phyloP scores from a whole-genome alignment of 2,888 invertebrate genomes.

The Vanessa cardui region DNA sequence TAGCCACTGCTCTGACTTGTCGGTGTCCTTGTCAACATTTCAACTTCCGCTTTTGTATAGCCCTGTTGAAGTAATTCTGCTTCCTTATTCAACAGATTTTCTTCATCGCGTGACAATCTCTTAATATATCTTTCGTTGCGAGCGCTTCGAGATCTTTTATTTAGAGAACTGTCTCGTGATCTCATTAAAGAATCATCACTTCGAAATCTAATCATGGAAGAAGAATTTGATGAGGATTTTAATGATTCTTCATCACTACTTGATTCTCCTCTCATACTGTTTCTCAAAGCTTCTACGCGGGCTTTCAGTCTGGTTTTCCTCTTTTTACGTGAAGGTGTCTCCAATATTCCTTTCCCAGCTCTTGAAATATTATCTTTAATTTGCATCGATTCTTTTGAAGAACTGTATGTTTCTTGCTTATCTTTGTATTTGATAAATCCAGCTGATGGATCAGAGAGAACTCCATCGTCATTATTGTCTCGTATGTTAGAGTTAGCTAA shows the following conservation, averaged over 20 bases:
- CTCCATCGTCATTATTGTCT: constrained; percentile 76
- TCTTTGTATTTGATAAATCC: constrained; percentile 75
- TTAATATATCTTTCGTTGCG: constrained; percentile 91
- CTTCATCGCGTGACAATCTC: constrained; percentile 88
- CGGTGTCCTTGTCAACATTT: constrained; percentile 79
- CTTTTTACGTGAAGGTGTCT: constrained; percentile 78
- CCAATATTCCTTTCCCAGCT: constrained; percentile 74
- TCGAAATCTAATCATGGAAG: constrained; percentile 85
- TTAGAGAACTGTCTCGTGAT: constrained; percentile 82
- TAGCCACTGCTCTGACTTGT: constrained; percentile 79
- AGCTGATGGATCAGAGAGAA: constrained; percentile 83
- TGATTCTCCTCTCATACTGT: constrained; percentile 84
- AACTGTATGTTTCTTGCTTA: constrained; percentile 62
- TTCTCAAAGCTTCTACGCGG: constrained; percentile 85
- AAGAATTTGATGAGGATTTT: constrained; percentile 83
- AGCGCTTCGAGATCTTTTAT: constrained; percentile 86
- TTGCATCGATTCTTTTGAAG: constrained; percentile 69
- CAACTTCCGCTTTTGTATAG: constrained; percentile 79
- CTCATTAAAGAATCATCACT: constrained; percentile 87
- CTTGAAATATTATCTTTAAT: constrained; percentile 67
- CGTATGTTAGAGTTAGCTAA: constrained; percentile 67
- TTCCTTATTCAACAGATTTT: constrained; percentile 81
- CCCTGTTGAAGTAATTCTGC: constrained; percentile 78
- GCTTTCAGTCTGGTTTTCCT: constrained; percentile 85
- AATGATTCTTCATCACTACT: constrained; percentile 89